A percentile compares a stretch with the other conserved stretches of the same genome.
phyloP scores from a whole-genome alignment of 2,113 vertebrate species.

The Carassius auratus region DNA sequence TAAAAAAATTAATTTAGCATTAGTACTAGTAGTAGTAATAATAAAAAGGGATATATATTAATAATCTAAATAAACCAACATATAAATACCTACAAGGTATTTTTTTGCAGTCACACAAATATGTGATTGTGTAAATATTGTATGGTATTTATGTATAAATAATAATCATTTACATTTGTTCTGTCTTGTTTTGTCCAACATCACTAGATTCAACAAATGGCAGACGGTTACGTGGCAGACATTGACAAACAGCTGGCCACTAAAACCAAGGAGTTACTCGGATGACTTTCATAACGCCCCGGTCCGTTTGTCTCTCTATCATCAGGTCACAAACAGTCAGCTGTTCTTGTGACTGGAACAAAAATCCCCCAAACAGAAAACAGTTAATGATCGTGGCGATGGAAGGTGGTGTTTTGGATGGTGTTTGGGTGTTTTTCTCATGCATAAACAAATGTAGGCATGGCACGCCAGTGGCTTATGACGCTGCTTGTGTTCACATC shows the following conservation, averaged over 20 bases:
- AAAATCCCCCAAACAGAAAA: constrained; percentile 24
- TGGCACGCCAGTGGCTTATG: constrained; percentile 59
- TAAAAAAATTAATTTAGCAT: not conserved
- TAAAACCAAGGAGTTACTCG: constrained; percentile 93
- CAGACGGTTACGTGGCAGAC: constrained; percentile 77
- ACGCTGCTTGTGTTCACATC: constrained; percentile 57
- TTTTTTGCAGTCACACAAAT: not conserved
- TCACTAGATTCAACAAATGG: constrained; percentile 91
- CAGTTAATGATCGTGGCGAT: constrained; percentile 24
- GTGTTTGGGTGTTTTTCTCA: constrained; percentile 59
- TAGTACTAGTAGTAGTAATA: not conserved
- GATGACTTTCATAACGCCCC: constrained; percentile 55
- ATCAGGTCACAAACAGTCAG: not conserved
- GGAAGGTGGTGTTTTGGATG: constrained; percentile 29
- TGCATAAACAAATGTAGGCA: constrained; percentile 65
- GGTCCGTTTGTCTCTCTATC: constrained; percentile 12
- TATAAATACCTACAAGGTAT: not conserved
- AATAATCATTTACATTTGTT: not conserved
- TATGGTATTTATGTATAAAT: not conserved
- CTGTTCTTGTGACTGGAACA: not conserved
- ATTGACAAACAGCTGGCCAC: constrained; percentile 87
- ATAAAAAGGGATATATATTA: not conserved
- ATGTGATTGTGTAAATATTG: not conserved
- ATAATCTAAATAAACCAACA: not conserved
- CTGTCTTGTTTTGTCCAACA: constrained; percentile 4